Evolutionary conservation across 2,113 vertebrate genomes (phyloP).

Genomic region (Hemiscyllium ocellatum): DNA sequence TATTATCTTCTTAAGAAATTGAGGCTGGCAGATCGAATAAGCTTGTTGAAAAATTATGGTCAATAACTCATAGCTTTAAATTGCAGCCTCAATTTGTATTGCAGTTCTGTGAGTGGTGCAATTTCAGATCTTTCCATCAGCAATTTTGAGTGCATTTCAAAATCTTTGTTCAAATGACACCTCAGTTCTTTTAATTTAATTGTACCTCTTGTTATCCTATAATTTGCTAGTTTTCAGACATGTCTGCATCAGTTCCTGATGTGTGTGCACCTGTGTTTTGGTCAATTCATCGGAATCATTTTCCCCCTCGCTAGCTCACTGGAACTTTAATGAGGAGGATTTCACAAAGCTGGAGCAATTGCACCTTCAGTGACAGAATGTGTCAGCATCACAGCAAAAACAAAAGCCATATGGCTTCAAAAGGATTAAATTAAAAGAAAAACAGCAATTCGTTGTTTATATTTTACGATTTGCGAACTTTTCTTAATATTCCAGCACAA

Average conservation of each 20-base stretch:
- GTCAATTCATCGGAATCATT: neutral
- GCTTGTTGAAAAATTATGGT: neutral
- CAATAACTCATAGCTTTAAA: slow-evolving; percentile 8
- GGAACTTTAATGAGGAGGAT: slow-evolving; percentile 11
- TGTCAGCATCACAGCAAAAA: neutral
- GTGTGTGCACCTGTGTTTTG: neutral
- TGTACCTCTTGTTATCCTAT: neutral
- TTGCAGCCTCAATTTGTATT: neutral
- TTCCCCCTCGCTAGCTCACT: neutral
- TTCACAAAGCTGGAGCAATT: neutral
- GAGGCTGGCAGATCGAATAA: neutral
- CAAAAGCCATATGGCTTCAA: neutral
- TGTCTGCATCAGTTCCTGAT: neutral
- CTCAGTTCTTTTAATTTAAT: neutral
- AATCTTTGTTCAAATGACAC: neutral
- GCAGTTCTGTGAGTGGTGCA: neutral
- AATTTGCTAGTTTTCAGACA: neutral
- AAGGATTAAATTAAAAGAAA: neutral
- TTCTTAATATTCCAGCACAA: neutral
- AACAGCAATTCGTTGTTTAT: neutral
- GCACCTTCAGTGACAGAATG: neutral
- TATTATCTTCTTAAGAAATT: neutral
- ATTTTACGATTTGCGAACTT: neutral
- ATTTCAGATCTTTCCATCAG: neutral
- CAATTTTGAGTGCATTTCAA: neutral